phyloP scores from a whole-genome alignment of 2,797 vertebrate species.

The Malacoctenus gilli region DNA sequence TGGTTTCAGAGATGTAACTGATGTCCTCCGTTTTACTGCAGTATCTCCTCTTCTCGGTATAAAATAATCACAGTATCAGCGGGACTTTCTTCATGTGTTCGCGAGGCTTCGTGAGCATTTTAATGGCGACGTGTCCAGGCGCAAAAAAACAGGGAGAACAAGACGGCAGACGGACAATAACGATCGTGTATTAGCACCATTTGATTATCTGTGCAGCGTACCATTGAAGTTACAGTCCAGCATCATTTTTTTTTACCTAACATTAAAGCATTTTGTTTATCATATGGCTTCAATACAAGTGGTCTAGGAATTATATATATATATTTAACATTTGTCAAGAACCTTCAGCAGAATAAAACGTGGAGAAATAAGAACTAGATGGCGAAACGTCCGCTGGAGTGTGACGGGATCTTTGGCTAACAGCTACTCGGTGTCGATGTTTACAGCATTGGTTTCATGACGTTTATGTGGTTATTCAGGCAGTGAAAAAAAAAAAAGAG shows the following conservation, averaged over 20 bases:
- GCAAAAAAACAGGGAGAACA: no score
- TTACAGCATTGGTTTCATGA: slow-evolving; percentile 21
- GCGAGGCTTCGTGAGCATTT: slow-evolving; percentile 44
- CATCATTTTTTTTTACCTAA: slow-evolving; percentile 37
- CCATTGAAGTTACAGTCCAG: slow-evolving; percentile 43
- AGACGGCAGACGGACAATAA: slow-evolving; percentile 15
- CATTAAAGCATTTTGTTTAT: slow-evolving; percentile 55
- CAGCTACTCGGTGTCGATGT: slow-evolving; percentile 35
- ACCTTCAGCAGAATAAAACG: slow-evolving; percentile 50
- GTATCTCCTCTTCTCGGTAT: no score
- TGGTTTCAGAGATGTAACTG: no score
- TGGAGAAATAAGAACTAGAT: slow-evolving; percentile 25
- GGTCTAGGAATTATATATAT: slow-evolving; percentile 55
- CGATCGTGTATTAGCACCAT: slow-evolving; percentile 54
- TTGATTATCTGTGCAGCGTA: slow-evolving; percentile 29
- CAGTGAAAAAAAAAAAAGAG: no score
- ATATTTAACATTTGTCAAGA: slow-evolving; percentile 65
- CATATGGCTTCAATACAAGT: slow-evolving; percentile 52
- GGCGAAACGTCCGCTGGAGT: slow-evolving; percentile 22
- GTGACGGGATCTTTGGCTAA: slow-evolving; percentile 50
- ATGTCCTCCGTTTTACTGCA: no score
- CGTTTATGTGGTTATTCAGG: slow-evolving; percentile 9
- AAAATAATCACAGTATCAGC: slow-evolving; percentile 44
- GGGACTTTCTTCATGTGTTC: slow-evolving; percentile 36
- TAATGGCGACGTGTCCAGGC: no score